Base-by-base conservation (phyloP, 2,888 invertebrate genomes). In the Megamerina dolium region DNA sequence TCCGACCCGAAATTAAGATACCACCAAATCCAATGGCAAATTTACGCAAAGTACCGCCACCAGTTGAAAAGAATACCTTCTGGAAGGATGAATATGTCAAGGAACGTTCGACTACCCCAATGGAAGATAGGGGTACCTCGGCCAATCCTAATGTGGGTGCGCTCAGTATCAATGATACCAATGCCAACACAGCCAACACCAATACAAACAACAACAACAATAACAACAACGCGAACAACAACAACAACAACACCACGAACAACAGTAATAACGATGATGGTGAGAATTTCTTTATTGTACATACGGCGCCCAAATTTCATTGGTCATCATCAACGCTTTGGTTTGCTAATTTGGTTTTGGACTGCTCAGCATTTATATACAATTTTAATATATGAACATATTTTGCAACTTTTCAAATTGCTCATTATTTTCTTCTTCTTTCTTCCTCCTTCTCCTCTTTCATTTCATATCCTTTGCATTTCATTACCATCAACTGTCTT, bases 1-100 rank as follows among this genome's bases (percentile, higher is more conserved):
- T 80, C 65, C 73, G 84, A 46, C 84, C 84, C 14, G 84, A 84
- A 71, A 85, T 84, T 57, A 83, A 83, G 16, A 84, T 84, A 37
- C 84, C 84, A 6, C 75, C 81, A 49, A 84, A 84, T 63, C 84
- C 84, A 1, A 84, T 84, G 67, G 79, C 81, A 19, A 74, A 79
- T 71, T 65, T 84, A 49, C 75, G 81, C 52, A 83, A 82, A 73
- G 82, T 83, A 3, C 78, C 81, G 48, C 81, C 82, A 45, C 82
- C 83, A 1, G 78, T 79, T 51, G 78, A 79, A 51, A 79, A 79
- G 76, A 78, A 79, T 60, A 70, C 73, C 31, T 80, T 80, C 61
- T 75, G 79, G 60, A 74, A 77, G 47, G 77, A 80, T 42, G 63
- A 73, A 56, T 74, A 76, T 48, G 69, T 73, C 44, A 69, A 77